A percentile compares a stretch with the other conserved stretches of the same genome.
Evolutionary conservation across 2,888 invertebrate species (phyloP).

Genomic region (Epinotia demarniana): DNA sequence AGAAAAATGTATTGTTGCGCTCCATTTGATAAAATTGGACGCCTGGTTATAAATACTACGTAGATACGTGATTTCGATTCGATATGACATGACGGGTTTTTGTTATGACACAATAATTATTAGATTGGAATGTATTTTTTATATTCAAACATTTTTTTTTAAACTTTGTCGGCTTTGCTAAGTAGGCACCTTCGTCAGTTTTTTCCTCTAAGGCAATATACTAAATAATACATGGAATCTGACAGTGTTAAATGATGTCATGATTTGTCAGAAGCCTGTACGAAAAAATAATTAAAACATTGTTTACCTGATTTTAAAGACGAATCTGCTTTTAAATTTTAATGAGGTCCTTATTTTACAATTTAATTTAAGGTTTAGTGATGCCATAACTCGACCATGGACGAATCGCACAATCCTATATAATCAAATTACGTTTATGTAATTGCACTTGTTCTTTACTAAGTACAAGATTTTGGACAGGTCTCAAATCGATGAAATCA

Average conservation of each 20-base stretch:
- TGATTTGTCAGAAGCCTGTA: neutral
- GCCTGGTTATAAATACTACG: neutral
- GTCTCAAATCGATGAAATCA: constrained; percentile 37
- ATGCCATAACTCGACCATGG: constrained; percentile 73
- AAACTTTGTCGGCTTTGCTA: neutral
- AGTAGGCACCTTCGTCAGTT: neutral
- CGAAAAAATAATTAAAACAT: neutral
- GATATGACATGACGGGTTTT: neutral
- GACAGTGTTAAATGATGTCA: neutral
- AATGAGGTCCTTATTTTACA: constrained; percentile 1
- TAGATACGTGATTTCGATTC: neutral
- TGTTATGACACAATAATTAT: neutral
- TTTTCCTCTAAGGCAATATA: neutral
- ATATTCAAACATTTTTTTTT: neutral
- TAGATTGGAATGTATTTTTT: neutral
- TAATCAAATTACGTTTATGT: constrained; percentile 66
- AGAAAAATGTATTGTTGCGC: neutral
- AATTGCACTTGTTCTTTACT: constrained; percentile 78
- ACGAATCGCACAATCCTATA: constrained; percentile 67
- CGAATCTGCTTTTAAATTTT: neutral
- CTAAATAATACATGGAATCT: neutral
- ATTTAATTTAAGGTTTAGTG: constrained; percentile 51
- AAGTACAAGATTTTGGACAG: constrained; percentile 58
- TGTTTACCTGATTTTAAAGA: too few species aligned
- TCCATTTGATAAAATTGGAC: neutral